These are phyloP conservation scores for Oscheius sp. DNA, from an alignment of 2,888 invertebrate genomes.

Conservation along the genomic window DNA sequence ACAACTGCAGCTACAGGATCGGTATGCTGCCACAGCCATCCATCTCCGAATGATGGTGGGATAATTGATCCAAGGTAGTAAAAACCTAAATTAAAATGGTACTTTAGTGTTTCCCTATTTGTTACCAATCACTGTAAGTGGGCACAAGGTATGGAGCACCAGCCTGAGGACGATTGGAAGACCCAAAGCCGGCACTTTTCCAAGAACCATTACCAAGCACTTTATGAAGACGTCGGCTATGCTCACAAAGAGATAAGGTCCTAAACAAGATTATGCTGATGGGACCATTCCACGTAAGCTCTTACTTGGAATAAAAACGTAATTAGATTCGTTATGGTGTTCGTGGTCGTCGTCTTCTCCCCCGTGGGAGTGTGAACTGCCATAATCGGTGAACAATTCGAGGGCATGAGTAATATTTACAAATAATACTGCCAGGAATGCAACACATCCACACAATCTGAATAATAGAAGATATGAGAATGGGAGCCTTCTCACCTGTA, in stretches of 20 bases:
- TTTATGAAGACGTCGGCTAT: conserved; percentile 22
- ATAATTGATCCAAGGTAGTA: conserved; percentile 5
- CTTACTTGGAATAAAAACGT: conserved; percentile 25
- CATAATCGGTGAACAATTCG: conserved; percentile 29
- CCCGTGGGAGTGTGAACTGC: conserved; percentile 21
- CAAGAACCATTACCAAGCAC: conserved; percentile 8
- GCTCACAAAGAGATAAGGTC: conserved; percentile 15
- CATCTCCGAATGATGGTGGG: conserved; percentile 20
- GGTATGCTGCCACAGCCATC: conserved; percentile 26
- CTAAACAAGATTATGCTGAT: background rate
- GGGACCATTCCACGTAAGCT: background rate
- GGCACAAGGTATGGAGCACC: conserved; percentile 18
- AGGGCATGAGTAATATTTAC: conserved; percentile 36
- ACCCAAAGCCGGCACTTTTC: conserved; percentile 23
- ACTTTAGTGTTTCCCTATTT: background rate
- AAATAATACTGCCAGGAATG: conserved; percentile 30
- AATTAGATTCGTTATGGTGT: conserved; percentile 14
- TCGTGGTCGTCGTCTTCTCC: conserved; percentile 11
- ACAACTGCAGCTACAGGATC: conserved; percentile 26
- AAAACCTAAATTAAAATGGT: conserved; percentile 4
- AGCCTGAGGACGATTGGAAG: conserved; percentile 2
- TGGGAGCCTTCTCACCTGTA: conserved; percentile 19
- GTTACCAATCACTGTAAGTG: conserved; percentile 18
- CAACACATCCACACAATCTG: conserved; percentile 38
- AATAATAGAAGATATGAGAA: background rate